These are phyloP conservation scores for Falco peregrinus DNA, from an alignment of 2,797 vertebrate species.

Conservation along the genomic window DNA sequence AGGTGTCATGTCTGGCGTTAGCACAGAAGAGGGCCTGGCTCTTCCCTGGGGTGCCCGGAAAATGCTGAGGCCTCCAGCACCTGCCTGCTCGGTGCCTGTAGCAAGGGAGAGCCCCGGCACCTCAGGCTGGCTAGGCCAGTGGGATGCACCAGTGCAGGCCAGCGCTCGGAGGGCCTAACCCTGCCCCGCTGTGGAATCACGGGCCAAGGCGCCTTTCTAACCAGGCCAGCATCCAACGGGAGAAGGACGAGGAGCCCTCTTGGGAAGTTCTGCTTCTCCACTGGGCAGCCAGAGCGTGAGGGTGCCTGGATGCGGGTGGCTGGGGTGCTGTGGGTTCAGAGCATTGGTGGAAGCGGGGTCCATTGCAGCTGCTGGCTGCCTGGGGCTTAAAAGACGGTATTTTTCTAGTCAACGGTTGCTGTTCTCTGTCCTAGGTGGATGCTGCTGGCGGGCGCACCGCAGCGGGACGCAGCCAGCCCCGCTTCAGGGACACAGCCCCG, in stretches of 20 bases:
- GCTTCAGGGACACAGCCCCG: background rate
- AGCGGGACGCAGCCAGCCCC: background rate
- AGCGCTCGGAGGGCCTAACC: background rate
- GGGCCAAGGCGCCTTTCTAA: background rate
- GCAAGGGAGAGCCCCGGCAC: background rate
- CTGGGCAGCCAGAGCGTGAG: background rate
- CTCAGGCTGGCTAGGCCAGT: background rate
- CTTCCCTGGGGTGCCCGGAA: background rate
- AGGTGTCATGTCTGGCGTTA: background rate
- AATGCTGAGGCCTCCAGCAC: background rate
- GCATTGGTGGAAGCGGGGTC: background rate
- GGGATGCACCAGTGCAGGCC: background rate
- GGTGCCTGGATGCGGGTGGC: fast-evolving
- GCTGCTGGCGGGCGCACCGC: background rate
- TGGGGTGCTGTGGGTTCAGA: background rate
- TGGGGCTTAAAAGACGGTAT: background rate
- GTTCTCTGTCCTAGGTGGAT: background rate
- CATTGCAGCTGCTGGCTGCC: background rate
- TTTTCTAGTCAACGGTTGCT: background rate
- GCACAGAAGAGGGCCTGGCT: background rate
- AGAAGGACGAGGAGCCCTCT: background rate
- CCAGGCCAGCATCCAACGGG: fast-evolving
- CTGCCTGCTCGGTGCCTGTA: background rate
- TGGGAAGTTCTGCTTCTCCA: background rate
- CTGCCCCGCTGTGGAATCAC: background rate